Evolutionary conservation across 92 coral and sea anemone genomes (phyloP), one percentile per base, ranked within the genome.

Genomic region (Phymanthus crucifer): DNA sequence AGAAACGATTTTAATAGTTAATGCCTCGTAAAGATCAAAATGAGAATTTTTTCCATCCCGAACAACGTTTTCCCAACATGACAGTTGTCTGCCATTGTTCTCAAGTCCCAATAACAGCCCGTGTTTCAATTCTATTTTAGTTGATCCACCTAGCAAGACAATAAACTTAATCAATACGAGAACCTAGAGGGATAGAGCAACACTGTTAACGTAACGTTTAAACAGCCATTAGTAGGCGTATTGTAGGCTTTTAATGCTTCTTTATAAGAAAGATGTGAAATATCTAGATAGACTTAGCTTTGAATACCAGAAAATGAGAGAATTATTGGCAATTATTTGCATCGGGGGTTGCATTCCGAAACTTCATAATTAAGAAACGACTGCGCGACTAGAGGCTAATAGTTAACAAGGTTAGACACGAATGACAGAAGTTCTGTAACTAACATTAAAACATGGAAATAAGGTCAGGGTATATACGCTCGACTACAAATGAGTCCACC

Each of bases 41-140:
- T 17, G 78, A 54, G 70, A 26, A n/a, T 0, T 32, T 54, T 35
- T 24, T 14, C 65, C 21, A 32, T 26, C 0, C 27, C 35, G 35
- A 35, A 64, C 72, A 37, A 50, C 54, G 48, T 61, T 36, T 70
- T 64, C 79, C 38, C 65, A 40, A 27, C 35, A n/a, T 46, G 46
- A 54, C 68, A 40, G 29, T 71, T 47, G n/a, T 24, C 10, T 19
- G 7, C 56, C 26, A 77, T 84, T 88, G 88, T 88, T 79, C 26
- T 40, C 6, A 66, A 43, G 74, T 75, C 54, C 91, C 91, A 88
- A 88, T 88, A 74, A 75, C 12, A 77, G 70, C 72, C 16, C 85
- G 70, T 83, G 73, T 37, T 43, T 64, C 80, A 87, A 77, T 87
- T 87, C 50, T 54, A 75, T 75, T 54, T 66, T 33, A 38, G 3